Base-by-base conservation (phyloP, 2,797 vertebrate genomes). In the Eidolon dupreanum region DNA sequence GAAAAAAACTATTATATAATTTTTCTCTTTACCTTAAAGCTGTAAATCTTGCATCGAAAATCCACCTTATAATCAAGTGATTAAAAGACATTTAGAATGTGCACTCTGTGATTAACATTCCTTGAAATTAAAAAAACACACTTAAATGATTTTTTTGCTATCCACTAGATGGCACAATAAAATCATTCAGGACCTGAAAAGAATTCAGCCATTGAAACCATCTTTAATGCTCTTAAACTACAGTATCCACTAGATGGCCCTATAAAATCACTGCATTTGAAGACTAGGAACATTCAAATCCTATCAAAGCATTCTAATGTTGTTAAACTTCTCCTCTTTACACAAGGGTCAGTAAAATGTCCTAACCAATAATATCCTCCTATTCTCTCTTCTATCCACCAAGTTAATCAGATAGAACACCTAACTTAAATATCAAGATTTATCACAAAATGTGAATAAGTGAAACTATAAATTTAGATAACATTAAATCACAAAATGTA, bases 141-240 rank as follows among this genome's bases (percentile, higher is more conserved):
- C 4, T 7, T 49, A 8, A 88, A 1, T 93, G 78, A 68, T 41
- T 87, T 74, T 74, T 82, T 6, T 38, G 26, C 24, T 38, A 31
- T 2, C 97, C 98, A 95, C 98, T 97, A 98, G 98, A 94, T 98
- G 98, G 98, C 98, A 97, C 88, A 55, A 84, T 31, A 65, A 81
- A 96, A 68, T 79, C 95, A 94, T 61, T 59, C 19, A 63, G n/a
- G n/a, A 43, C 66, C n/a, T 36, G 22, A 53, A 65, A 82, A 73
- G 26, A 92, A 70, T 94, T 31, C 20, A 11, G 49, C 87, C 63
- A 28, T 0, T 0, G 26, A 71, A 89, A 57, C 38, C 46, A 53
- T 28, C 15, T 84, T 66, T 12, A 74, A 75, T 1, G 8, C 0
- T 24, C 89, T 78, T 59, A 28, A 49, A 90, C 84, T 92, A 36